phyloP scores from a whole-genome alignment of 2,888 invertebrate genomes.

The Caenorhabditis wallacei region DNA sequence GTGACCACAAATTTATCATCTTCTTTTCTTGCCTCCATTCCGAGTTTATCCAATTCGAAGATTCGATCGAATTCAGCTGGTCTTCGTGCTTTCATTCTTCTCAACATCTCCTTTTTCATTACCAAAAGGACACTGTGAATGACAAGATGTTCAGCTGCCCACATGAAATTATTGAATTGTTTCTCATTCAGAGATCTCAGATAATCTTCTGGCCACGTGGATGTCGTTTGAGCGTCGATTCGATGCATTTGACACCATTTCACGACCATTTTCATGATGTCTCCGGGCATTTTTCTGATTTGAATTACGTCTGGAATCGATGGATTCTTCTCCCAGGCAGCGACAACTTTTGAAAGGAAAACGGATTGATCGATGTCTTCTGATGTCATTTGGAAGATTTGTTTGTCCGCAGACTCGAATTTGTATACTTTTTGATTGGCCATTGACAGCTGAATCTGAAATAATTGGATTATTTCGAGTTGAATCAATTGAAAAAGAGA shows the following conservation, averaged over 20 bases:
- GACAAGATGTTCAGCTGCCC: background rate
- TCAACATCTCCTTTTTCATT: background rate
- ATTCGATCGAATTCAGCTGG: background rate
- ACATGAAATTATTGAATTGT: background rate
- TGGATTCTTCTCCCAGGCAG: background rate
- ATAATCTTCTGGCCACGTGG: constrained; percentile 13
- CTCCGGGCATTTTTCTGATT: background rate
- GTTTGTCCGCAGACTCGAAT: constrained; percentile 5
- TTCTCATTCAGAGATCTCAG: background rate
- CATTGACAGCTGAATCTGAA: background rate
- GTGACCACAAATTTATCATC: background rate
- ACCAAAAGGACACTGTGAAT: background rate
- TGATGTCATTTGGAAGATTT: constrained; percentile 2
- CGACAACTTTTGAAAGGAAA: background rate
- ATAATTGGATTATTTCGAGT: background rate
- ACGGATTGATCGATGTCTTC: constrained; percentile 11
- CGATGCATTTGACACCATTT: constrained; percentile 8
- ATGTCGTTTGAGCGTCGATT: constrained; percentile 1
- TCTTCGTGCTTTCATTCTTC: background rate
- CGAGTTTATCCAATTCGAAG: background rate
- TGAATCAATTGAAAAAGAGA: background rate
- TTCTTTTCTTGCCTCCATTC: background rate
- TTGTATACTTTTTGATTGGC: background rate
- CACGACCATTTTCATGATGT: background rate
- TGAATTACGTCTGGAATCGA: background rate